Evolutionary conservation across 2,888 invertebrate genomes (phyloP).

Genomic region (Meandrusa payeni): DNA sequence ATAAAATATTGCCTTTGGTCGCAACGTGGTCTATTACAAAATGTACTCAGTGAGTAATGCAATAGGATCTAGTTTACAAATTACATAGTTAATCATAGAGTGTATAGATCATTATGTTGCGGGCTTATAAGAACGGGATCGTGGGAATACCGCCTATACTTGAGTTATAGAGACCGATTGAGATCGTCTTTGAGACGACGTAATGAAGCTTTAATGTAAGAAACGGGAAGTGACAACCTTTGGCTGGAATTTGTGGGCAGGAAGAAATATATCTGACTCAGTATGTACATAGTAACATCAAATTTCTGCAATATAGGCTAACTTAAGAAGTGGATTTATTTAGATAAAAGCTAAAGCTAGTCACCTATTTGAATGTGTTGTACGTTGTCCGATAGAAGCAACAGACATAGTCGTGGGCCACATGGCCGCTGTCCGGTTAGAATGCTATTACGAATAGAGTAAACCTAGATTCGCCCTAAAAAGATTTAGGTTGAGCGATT

Average conservation of each 20-base stretch:
- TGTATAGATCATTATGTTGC: constrained; percentile 68
- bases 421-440: too few species aligned
- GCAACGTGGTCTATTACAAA: constrained; percentile 41
- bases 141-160: constrained; percentile 70
- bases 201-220: constrained; percentile 25
- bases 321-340: too few species aligned
- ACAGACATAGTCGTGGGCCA: too few species aligned
- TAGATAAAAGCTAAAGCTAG: too few species aligned
- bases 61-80: constrained; percentile 51
- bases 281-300: too few species aligned
- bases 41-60: constrained; percentile 42
- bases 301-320: too few species aligned
- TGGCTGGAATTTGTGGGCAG: constrained; percentile 7
- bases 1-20: constrained; percentile 72
- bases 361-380: too few species aligned
- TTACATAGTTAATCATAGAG: constrained; percentile 56
- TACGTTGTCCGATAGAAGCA: too few species aligned
- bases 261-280: constrained; percentile 2
- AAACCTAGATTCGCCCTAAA: too few species aligned
- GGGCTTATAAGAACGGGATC: constrained; percentile 74
- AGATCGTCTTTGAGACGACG: constrained; percentile 45
- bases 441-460: too few species aligned
- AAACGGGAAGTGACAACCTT: constrained; percentile 19
- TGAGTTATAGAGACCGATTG: constrained; percentile 57
- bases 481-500: too few species aligned